Percentiles rank a stretch among this genome's conserved stretches.
Conservation (phyloP, 2,888 invertebrate species). For the Theristus sp. region DNA sequence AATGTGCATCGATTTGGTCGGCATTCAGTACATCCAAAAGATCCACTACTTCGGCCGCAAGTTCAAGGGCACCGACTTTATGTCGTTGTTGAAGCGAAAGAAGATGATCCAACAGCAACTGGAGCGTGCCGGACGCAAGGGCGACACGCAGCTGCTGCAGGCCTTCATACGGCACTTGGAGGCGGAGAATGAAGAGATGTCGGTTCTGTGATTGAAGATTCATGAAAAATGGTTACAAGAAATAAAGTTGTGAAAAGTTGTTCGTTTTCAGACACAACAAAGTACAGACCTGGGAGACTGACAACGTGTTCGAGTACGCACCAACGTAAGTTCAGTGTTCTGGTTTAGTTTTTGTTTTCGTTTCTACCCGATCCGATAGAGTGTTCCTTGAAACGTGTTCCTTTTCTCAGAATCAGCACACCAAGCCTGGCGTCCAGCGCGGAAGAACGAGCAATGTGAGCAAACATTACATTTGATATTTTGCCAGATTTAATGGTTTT, state of each 20-base stretch:
- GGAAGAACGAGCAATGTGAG: background rate
- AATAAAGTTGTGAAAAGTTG: background rate
- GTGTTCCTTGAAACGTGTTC: no score
- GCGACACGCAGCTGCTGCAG: background rate
- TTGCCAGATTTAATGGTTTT: no score
- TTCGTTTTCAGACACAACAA: background rate
- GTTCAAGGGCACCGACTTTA: slow-evolving; percentile 24
- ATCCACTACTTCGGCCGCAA: slow-evolving; percentile 29
- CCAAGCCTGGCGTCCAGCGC: background rate
- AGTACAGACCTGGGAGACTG: background rate
- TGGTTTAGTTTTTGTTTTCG: no score
- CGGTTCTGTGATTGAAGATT: no score
- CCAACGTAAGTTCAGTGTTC: background rate
- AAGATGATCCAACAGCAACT: background rate
- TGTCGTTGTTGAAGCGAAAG: background rate
- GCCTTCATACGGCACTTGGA: background rate
- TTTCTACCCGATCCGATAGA: no score
- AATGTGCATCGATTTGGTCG: slow-evolving; percentile 30
- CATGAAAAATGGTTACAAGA: no score
- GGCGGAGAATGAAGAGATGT: no score
- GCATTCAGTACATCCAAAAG: slow-evolving; percentile 28
- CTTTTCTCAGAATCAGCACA: background rate
- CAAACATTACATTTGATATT: no score
- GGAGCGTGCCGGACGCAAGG: background rate
- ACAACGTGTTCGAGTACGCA: background rate